Evolutionary conservation across 2,888 invertebrate genomes (phyloP), one percentile per base, ranked within the genome.

Genomic region (Mesorhabditis spiculigera): DNA sequence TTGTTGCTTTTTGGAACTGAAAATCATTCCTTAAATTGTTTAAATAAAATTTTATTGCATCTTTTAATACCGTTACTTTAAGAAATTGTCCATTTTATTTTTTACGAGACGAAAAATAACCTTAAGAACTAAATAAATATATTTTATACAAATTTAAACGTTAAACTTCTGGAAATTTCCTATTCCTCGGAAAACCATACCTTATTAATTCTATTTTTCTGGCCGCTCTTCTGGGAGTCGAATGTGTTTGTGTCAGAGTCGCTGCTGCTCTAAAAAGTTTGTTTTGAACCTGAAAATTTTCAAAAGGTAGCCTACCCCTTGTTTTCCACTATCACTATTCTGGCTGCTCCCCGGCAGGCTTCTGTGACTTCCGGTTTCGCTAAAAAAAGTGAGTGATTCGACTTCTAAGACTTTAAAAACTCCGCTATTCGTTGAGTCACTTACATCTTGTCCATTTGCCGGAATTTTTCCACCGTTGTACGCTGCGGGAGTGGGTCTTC

Each of bases 271-370:
- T 77, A 71, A 45, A 75, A 74, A 41, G 10, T 16, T 10, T 45
- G 8, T 28, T n/a, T 63, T 13, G 3, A 67, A 4, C 13, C 10
- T 62, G 4, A 16, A 41, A 68, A 42, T n/a, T 13, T 43, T 43
- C 5, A 50, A 16, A 4, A 45, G 58, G 5, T 43, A 65, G n/a
- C n/a, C n/a, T 6, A 95, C 96, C 78, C 62, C 75, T 75, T 8
- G 67, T 44, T 70, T 73, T 43, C 71, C 70, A 45, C 69, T 66
- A 41, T 74, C 74, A 16, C 71, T 67, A 65, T 96, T n/a, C 8
- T 50, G 58, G n/a, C 58, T 50, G 58, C 58, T 50, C 10, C 58
- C 58, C 58, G 58, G 58, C n/a, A 13, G 58, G 8, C 10, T 10
- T 50, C 58, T 10, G 58, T 50, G 58, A 50, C 8, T 50, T 0